A percentile compares a stretch with the other conserved stretches of the same genome.
These are phyloP conservation scores for Macrophya annulata DNA, from an alignment of 2,888 invertebrate species.

Conservation along the genomic window DNA sequence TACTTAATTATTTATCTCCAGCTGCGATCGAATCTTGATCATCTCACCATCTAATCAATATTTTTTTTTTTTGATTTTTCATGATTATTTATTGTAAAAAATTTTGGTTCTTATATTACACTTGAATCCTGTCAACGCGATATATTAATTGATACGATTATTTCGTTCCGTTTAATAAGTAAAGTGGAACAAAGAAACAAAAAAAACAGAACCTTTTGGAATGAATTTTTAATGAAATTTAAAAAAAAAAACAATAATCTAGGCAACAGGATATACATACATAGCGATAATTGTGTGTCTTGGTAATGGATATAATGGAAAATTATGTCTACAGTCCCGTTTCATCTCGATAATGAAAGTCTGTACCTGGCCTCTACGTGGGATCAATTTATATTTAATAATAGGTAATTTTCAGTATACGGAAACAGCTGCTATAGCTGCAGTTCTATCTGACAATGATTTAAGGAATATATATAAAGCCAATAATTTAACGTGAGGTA, in stretches of 20 bases:
- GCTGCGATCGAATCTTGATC: neutral
- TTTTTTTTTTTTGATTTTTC: conserved; percentile 1
- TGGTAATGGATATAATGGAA: neutral
- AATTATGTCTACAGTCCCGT: neutral
- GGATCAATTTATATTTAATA: conserved; percentile 34
- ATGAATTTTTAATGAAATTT: neutral
- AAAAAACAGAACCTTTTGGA: neutral
- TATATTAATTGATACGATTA: conserved; percentile 8
- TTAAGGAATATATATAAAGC: neutral
- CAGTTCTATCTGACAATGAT: neutral
- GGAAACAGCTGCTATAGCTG: neutral
- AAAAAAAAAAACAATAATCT: neutral
- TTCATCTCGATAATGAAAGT: conserved; percentile 32
- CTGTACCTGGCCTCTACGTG: neutral
- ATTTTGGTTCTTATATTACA: neutral
- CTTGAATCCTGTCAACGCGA: neutral
- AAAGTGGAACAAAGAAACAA: neutral
- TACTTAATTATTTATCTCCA: conserved; percentile 52
- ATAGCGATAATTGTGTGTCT: neutral
- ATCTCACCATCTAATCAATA: neutral
- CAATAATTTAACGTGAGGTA: neutral
- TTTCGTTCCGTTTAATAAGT: neutral
- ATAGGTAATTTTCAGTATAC: conserved; percentile 7
- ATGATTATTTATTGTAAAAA: neutral
- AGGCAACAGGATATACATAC: neutral